Evolutionary conservation across 2,113 vertebrate species (phyloP), one percentile per base, ranked within the genome.

Genomic region (Lepisosteus osseus): DNA sequence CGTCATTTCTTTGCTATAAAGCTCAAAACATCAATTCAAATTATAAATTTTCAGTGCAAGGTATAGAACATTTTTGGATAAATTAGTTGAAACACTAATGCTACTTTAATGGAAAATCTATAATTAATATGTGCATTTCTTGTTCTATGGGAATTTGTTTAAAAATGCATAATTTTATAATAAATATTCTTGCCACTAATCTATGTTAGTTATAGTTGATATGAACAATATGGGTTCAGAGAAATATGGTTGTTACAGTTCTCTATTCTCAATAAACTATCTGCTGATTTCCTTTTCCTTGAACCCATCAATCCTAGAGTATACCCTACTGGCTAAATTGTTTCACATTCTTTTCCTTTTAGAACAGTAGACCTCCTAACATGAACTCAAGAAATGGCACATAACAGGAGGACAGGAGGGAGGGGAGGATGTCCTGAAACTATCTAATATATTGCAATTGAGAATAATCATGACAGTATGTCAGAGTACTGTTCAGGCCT

Each of bases 401-500:
- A 9, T 51, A 51, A 51, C 47, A 51, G 47, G 47, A 61, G 59
- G 6, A 15, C 7, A 6, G 14, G 59, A 13, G 6, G 61, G 71
- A 74, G 59, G 78, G 62, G 54, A 69, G 69, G 75, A 70, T 2
- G 7, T 74, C 72, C 61, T 57, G 69, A 41, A 12, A 69, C 74
- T 74, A 67, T 67, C 80, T 75, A 70, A 71, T 43, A 67, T 67
- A 73, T 74, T 73, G 72, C 72, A 63, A 79, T 74, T 77, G 75
- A 79, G 83, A 66, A 74, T 76, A 74, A 85, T 55, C 73, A 85
- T 85, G 87, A 92, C 85, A 89, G 85, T 85, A 62, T 91, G 83
- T 81, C 85, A 85, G 68, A 80, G 78, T 84, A 85, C 77, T 77
- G 71, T 78, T 83, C 74, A 81, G 78, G 78, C 65, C 75, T 90